These are phyloP conservation scores for Bilobella aurantiaca DNA, from an alignment of 1,140 invertebrate genomes.

Conservation along the genomic window DNA sequence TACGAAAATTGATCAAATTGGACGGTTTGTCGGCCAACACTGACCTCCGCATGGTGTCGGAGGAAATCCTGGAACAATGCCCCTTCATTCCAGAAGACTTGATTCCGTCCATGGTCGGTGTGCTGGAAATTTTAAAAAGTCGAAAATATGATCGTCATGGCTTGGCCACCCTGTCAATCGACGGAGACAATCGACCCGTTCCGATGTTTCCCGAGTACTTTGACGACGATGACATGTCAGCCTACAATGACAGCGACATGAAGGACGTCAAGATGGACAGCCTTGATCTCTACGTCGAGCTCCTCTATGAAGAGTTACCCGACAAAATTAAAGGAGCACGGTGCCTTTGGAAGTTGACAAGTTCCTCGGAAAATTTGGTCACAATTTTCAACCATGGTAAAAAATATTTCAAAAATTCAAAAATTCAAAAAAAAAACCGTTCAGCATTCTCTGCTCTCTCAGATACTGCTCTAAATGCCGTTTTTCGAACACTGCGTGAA, in stretches of 20 bases:
- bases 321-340: conserved; percentile 89
- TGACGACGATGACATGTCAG: conserved; percentile 19
- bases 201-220: conserved; percentile 32
- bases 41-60: conserved; percentile 65
- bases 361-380: conserved; percentile 86
- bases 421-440: no score
- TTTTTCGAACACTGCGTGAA: conserved; percentile 87
- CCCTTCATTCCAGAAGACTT: conserved; percentile 76
- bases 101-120: conserved; percentile 38
- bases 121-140: conserved; percentile 62
- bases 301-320: conserved; percentile 80
- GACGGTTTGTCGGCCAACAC: conserved; percentile 70
- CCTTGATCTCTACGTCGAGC: conserved; percentile 87
- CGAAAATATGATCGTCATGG: conserved; percentile 47
- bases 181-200: neutral
- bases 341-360: conserved; percentile 76
- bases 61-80: conserved; percentile 79
- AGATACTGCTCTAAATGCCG: conserved; percentile 91
- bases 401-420: no score
- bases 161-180: conserved; percentile 37
- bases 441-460: no score
- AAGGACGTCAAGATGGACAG: conserved; percentile 56
- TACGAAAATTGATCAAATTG: conserved; percentile 72
- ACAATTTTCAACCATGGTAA: conserved; percentile 85
- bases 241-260: conserved; percentile 7